A percentile compares a stretch with the other conserved stretches of the same genome.
Conservation (phyloP, 2,113 vertebrate genomes). For the Mobula birostris region DNA sequence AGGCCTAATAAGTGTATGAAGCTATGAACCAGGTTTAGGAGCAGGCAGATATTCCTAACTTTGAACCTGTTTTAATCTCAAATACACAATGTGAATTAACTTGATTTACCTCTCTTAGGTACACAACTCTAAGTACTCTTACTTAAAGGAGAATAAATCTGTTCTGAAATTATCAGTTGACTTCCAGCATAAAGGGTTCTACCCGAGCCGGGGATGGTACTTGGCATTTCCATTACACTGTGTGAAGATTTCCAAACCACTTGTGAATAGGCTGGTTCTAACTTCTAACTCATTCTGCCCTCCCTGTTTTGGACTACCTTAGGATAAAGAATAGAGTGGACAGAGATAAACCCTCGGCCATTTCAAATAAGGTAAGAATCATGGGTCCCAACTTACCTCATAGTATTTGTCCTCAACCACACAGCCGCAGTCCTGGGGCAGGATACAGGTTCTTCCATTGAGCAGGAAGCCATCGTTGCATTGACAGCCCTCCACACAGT, state of each 20-base stretch:
- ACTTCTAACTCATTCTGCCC: background rate
- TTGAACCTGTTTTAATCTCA: background rate
- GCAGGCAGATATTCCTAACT: background rate
- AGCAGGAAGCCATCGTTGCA: conserved; percentile 85
- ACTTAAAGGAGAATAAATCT: background rate
- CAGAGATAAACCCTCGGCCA: too few species aligned
- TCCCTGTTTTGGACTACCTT: background rate
- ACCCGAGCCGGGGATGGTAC: background rate
- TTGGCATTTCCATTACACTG: background rate
- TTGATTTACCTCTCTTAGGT: background rate
- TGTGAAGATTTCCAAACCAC: background rate
- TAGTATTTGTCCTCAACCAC: conserved; percentile 90
- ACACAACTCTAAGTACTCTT: background rate
- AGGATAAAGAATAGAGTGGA: background rate
- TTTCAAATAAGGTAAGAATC: background rate
- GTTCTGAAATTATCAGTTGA: background rate
- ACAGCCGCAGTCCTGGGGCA: conserved; percentile 89
- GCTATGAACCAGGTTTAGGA: background rate
- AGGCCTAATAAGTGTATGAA: too few species aligned
- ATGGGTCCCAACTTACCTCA: conserved; percentile 59
- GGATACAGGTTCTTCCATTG: conserved; percentile 86
- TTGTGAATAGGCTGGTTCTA: background rate
- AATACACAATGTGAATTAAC: background rate
- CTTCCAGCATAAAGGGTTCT: background rate
- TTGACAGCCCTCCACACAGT: conserved; percentile 92